Base-by-base conservation (phyloP, 2,113 vertebrate genomes). In the Epinephelus cyanopodus region DNA sequence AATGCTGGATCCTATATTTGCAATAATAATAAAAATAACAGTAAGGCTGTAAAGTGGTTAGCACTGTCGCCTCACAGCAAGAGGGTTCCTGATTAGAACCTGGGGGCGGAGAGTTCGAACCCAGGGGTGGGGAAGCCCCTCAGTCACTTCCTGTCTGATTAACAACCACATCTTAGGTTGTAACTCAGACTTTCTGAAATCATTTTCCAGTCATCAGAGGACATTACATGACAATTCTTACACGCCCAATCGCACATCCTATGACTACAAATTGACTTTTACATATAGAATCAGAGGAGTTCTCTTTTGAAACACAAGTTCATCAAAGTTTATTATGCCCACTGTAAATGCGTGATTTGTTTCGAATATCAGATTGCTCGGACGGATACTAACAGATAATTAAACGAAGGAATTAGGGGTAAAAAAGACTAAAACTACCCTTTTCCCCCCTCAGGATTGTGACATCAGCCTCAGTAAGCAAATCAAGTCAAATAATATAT, bases 401-500 rank as follows among this genome's bases (percentile, higher is more conserved):
- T 0, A 50, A 42, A 58, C 37, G 1, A 37, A 23, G 17, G 19
- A 66, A 52, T 42, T 5, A 19, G 47, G 5, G 5, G 37, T 19
- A 10, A 56, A 54, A 48, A n/a, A 58, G 0, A 60, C 0, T 1
- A 25, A 42, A 56, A 39, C 13, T 18, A 0, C 2, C 12, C 47
- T 47, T 54, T 4, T 1, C 0, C 13, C 13, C 0, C 12, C 6
- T 18, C 17, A 42, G 25, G 19, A 79, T 64, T 69, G 5, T 52
- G 60, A 75, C 18, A 60, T 66, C 13, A 73, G 25, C 25, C 25
- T 37, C 9, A 42, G 2, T 9, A 60, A 62, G 33, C 25, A 42
- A 58, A 73, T 69, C 9, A 39, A 54, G 52, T 72, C 54, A 63
- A 60, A 68, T 42, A 17, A 11, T 37, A 68, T 33, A 25, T 13